A percentile compares a stretch with the other conserved stretches of the same genome.
These are phyloP conservation scores for Poecilia picta DNA, from an alignment of 2,797 vertebrate species.

Conservation along the genomic window DNA sequence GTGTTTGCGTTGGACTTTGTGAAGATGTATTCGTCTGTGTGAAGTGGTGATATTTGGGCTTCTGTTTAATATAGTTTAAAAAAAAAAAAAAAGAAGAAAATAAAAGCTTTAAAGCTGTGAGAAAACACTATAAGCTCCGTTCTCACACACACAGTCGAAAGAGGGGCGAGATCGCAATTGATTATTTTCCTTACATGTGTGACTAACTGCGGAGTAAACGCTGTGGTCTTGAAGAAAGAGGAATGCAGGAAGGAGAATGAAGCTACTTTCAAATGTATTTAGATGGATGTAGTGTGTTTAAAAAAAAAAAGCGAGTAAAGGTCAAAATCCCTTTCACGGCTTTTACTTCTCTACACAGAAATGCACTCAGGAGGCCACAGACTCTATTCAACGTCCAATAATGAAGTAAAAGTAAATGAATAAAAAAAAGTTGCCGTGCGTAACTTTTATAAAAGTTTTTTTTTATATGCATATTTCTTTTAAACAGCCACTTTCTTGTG, in stretches of 20 bases:
- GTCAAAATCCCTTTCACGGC: neutral
- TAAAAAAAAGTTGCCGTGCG: too few species aligned
- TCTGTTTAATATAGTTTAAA: slow-evolving; percentile 20
- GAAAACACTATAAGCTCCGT: slow-evolving; percentile 54
- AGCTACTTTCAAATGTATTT: neutral
- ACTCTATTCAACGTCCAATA: neutral
- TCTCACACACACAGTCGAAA: slow-evolving; percentile 55
- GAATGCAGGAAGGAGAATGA: neutral
- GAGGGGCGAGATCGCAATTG: slow-evolving; percentile 19
- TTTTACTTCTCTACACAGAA: neutral
- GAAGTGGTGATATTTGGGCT: slow-evolving; percentile 19
- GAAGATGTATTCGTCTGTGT: neutral
- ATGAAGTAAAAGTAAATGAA: neutral
- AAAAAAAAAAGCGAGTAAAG: neutral
- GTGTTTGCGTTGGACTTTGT: neutral
- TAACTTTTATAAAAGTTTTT: too few species aligned
- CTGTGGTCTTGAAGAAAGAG: neutral
- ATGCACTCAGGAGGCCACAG: neutral
- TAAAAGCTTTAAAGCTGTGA: slow-evolving; percentile 34
- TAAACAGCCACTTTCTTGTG: too few species aligned
- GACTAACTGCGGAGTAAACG: slow-evolving; percentile 15
- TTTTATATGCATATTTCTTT: too few species aligned
- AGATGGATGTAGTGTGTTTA: neutral
- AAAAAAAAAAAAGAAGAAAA: neutral
- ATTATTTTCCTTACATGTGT: slow-evolving; percentile 23